These are phyloP conservation scores for Eretmochelys imbricata DNA, from an alignment of 2,113 vertebrate species.

Conservation along the genomic window DNA sequence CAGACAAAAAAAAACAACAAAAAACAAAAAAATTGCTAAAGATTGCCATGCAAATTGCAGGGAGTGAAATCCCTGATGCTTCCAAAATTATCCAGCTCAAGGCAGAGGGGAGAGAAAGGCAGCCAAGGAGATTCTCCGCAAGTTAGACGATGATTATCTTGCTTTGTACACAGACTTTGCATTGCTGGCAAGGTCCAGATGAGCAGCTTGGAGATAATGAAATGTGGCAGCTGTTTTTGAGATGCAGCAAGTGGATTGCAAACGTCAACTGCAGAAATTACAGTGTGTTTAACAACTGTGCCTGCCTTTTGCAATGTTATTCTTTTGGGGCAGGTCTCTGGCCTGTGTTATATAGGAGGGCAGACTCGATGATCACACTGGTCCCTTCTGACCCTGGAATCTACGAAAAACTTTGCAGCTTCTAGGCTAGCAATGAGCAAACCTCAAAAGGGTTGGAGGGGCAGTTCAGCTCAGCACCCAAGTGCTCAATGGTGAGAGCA, in stretches of 20 bases:
- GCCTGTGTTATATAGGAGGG: neutral
- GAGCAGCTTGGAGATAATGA: neutral
- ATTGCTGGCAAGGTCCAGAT: constrained; percentile 9
- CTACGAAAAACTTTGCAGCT: neutral
- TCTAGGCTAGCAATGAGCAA: neutral
- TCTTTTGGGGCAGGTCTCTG: neutral
- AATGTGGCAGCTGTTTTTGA: neutral
- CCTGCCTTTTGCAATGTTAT: neutral
- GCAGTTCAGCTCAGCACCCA: neutral
- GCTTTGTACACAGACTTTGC: neutral
- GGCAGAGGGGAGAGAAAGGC: neutral
- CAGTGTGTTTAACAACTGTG: neutral
- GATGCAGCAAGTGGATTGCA: neutral
- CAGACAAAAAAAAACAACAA: neutral
- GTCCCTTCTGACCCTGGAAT: neutral
- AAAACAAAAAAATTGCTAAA: neutral
- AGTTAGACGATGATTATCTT: neutral
- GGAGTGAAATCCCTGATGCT: neutral
- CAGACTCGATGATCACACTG: neutral
- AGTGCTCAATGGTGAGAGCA: neutral
- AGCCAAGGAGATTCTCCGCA: neutral
- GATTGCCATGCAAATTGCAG: neutral
- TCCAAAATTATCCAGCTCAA: neutral
- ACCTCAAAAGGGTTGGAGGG: neutral
- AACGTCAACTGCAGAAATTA: neutral